Evolutionary conservation across 2,888 invertebrate species (phyloP), one percentile per base, ranked within the genome.

Genomic region (Diachrysia chrysitis): DNA sequence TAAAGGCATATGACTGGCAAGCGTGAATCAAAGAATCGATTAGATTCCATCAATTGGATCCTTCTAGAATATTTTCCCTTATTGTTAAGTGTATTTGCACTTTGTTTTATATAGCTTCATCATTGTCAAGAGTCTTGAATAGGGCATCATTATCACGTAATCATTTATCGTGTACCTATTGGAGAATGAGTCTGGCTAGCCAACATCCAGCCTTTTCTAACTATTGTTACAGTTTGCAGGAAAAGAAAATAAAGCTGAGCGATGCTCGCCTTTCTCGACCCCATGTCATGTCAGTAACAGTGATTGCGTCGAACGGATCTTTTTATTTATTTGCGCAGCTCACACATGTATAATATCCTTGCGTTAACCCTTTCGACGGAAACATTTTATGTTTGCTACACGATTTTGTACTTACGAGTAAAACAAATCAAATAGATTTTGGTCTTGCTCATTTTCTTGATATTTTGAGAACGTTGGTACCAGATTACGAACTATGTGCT

Each of bases 201-300:
- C 73, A 67, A 59, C 56, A 58, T 60, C 19, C 32, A 70, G 42
- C 51, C 59, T 70, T 29, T 35, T 12, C 46, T 23, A 69, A 61
- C 62, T 62, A 69, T 78, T 75, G 70, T 78, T 54, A 70, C 67
- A 23, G 64, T 57, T 56, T 42, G 51, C 73, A 73, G 67, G 65
- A 70, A 59, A 72, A 75, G 76, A 73, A 84, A 87, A 89, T 85
- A 86, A 87, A 85, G 85, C 64, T 78, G 82, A 84, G 77, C 77
- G 67, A 68, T 65, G 63, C 75, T 76, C 69, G 29, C 48, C 17
- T 69, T 82, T 76, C 67, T 76, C 70, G 63, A 78, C 82, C 87
- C 89, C 89, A 82, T 88, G 89, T 92, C 89, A 82, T 88, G 89
- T 92, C 91, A 91, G 91, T 92, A 89, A 81, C 83, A 80, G 84